These are phyloP conservation scores for Corythaeola cristata DNA, from an alignment of 2,113 vertebrate species.

Conservation along the genomic window DNA sequence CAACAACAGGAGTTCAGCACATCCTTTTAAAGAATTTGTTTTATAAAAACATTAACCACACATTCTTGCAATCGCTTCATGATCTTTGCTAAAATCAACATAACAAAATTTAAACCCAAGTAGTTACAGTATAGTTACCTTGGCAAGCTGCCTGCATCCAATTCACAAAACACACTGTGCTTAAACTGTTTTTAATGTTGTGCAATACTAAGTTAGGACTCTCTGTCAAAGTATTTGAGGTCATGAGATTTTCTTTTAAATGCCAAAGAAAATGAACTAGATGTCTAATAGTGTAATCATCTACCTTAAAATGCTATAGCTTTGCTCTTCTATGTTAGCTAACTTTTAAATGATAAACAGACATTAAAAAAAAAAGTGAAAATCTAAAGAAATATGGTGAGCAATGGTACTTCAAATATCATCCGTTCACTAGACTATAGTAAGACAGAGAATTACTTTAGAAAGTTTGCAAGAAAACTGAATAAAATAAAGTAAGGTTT, in stretches of 20 bases:
- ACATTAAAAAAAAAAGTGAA: neutral
- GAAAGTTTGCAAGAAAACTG: neutral
- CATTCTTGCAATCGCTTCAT: slow-evolving; percentile 16
- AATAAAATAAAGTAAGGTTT: neutral
- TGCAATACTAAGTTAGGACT: slow-evolving; percentile 28
- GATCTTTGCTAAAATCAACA: slow-evolving; percentile 50
- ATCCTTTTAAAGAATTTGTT: neutral
- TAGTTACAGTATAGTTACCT: slow-evolving; percentile 26
- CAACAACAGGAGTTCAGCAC: neutral
- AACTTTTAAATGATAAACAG: neutral
- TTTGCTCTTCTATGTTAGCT: neutral
- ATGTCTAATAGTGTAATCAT: neutral
- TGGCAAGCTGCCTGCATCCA: slow-evolving; percentile 47
- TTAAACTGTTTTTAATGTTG: slow-evolving; percentile 58
- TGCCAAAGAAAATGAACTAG: slow-evolving; percentile 51
- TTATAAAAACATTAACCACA: slow-evolving; percentile 17
- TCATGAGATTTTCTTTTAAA: slow-evolving; percentile 65
- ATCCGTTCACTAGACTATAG: neutral
- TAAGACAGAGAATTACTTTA: neutral
- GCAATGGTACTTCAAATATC: neutral
- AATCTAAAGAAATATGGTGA: neutral
- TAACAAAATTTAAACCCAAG: slow-evolving; percentile 34
- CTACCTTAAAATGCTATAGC: slow-evolving; percentile 9
- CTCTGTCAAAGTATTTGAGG: slow-evolving; percentile 53
- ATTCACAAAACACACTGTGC: slow-evolving; percentile 44